Evolutionary conservation across 2,888 invertebrate species (phyloP).

Genomic region (Cephus pygmeus): DNA sequence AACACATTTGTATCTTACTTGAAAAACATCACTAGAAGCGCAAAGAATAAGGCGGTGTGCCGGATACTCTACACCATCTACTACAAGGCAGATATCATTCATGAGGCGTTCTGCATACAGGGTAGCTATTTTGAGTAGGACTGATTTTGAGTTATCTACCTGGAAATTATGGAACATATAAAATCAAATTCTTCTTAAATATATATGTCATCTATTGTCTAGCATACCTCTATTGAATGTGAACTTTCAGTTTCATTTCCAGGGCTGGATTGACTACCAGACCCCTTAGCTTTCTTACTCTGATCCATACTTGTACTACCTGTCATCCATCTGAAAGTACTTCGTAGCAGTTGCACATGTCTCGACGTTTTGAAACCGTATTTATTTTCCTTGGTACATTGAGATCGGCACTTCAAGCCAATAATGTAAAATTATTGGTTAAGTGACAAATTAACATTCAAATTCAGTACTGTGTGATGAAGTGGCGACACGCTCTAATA

Average conservation of each 20-base stretch:
- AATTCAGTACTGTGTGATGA: neutral
- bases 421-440: neutral
- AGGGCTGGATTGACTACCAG: constrained; percentile 29
- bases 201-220: neutral
- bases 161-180: constrained; percentile 56
- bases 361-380: constrained; percentile 12
- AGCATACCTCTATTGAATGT: constrained; percentile 50
- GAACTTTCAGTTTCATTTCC: constrained; percentile 36
- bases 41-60: constrained; percentile 92
- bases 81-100: constrained; percentile 89
- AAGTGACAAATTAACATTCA: neutral
- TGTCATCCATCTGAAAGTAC: constrained; percentile 48
- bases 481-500: neutral
- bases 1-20: constrained; percentile 69
- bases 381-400: neutral
- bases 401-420: neutral
- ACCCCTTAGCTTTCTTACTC: constrained; percentile 22
- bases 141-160: constrained; percentile 88
- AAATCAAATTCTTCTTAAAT: neutral
- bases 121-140: constrained; percentile 83
- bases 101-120: constrained; percentile 87
- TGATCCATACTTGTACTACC: constrained; percentile 43
- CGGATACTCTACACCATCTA: constrained; percentile 84
- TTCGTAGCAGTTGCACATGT: constrained; percentile 45
- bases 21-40: constrained; percentile 95